These are phyloP conservation scores for Limnephilus lunatus DNA, from an alignment of 2,888 invertebrate species.

Conservation along the genomic window DNA sequence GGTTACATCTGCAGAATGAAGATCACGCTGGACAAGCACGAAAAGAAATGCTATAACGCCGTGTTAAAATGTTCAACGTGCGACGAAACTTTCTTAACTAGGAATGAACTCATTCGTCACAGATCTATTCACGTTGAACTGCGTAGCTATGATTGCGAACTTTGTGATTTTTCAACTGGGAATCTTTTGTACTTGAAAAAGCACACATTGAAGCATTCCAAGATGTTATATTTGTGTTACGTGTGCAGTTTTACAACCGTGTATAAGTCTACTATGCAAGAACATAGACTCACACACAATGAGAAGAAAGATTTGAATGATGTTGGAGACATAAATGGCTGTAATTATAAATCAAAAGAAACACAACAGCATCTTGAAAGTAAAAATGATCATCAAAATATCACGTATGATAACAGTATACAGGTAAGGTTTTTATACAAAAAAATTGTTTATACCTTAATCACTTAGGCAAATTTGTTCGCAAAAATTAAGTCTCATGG, in stretches of 20 bases:
- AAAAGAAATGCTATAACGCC: slow-evolving; percentile 17
- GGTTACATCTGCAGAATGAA: slow-evolving; percentile 9
- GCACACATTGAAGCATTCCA: slow-evolving; percentile 27
- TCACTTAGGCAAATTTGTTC: background rate
- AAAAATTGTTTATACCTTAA: background rate
- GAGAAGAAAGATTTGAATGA: slow-evolving; percentile 8
- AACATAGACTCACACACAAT: slow-evolving; percentile 32
- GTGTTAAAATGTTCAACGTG: background rate
- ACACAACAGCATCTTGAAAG: background rate
- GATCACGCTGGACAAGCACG: slow-evolving; percentile 27
- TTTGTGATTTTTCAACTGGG: slow-evolving; percentile 25
- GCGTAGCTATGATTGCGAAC: slow-evolving; percentile 25
- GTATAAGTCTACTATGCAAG: slow-evolving; percentile 34
- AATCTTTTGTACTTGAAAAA: slow-evolving; percentile 30
- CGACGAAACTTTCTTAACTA: slow-evolving; percentile 10
- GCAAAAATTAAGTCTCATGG: background rate
- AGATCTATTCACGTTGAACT: slow-evolving; percentile 4
- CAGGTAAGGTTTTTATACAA: background rate
- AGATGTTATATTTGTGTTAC: slow-evolving; percentile 40
- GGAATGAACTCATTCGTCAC: slow-evolving; percentile 3
- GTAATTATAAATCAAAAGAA: background rate
- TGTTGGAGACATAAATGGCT: background rate
- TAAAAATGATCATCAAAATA: background rate
- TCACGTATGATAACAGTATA: background rate
- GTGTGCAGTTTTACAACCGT: slow-evolving; percentile 31